Base-by-base conservation (phyloP, 2,888 invertebrate species). In the Calameuta pallipes region DNA sequence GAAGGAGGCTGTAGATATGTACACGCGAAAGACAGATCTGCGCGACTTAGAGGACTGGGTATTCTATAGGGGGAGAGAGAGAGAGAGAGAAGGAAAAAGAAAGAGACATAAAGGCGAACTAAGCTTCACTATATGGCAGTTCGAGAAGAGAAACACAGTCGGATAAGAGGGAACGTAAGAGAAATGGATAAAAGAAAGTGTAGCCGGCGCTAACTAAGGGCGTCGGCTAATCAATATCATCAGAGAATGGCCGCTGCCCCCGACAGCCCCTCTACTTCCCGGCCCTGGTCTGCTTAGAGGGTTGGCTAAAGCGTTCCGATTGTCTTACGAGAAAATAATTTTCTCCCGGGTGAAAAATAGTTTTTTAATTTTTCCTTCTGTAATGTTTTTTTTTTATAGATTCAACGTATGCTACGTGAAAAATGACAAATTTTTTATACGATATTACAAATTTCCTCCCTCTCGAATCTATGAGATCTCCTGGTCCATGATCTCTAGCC, bases 151-250 rank as follows among this genome's bases (percentile, higher is more conserved):
- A 77, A 75, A 30, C n/a, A 41, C n/a, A 33, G 77, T 15, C 23
- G 56, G 12, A 73, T 73, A 56, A 71, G 73, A 76, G 30, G 73
- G 69, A 75, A 35, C 33, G 74, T 68, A 76, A 79, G 78, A 37
- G 79, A 82, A 80, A 84, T 78, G 84, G 83, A 82, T 78, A 79
- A 85, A 87, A 86, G 87, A 87, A 88, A 89, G 85, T 85, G 88
- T 87, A 86, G 87, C 84, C 83, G 87, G 89, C 88, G 90, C 89
- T 90, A 90, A 90, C 90, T 90, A 90, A 89, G 90, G 90, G 90
- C 90, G 90, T 90, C 90, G 90, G 89, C 90, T 90, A 90, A 90
- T 90, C 90, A 90, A 90, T 90, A 90, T 90, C 88, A 89, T 89
- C 89, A 87, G 86, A 83, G 87, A 89, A 89, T 88, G 89, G 89